phyloP scores from a whole-genome alignment of 2,888 invertebrate genomes.

The Sepiola atlantica region DNA sequence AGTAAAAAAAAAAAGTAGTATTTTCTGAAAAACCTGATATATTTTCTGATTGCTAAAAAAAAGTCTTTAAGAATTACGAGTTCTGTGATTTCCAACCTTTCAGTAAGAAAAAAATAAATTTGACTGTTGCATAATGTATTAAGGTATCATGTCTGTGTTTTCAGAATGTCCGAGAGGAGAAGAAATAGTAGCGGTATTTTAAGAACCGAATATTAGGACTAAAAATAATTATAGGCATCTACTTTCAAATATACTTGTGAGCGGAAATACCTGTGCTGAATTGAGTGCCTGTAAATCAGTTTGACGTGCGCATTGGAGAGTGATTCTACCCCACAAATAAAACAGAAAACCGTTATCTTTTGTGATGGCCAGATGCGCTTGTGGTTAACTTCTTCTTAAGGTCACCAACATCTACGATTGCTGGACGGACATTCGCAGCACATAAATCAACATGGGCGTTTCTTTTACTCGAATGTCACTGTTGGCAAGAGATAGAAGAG shows the following conservation, averaged over 20 bases:
- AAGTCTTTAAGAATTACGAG: no score
- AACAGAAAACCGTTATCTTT: neutral
- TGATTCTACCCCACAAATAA: neutral
- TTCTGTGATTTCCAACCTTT: no score
- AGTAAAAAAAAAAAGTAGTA: no score
- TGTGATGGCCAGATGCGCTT: neutral
- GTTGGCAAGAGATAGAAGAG: no score
- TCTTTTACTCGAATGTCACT: neutral
- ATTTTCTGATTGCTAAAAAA: no score
- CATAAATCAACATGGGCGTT: neutral
- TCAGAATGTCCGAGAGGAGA: no score
- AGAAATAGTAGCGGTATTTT: no score
- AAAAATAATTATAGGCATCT: neutral
- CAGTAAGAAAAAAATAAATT: no score
- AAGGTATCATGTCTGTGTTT: no score
- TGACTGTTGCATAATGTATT: no score
- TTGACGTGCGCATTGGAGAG: neutral
- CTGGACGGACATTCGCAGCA: neutral
- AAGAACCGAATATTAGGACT: no score
- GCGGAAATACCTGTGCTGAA: neutral
- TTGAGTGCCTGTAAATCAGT: neutral
- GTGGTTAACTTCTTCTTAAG: neutral
- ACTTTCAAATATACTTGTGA: neutral
- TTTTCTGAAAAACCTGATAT: no score
- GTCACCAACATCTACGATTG: neutral